Base-by-base conservation (phyloP, 1,140 invertebrate species). In the Coelopa frigida region DNA sequence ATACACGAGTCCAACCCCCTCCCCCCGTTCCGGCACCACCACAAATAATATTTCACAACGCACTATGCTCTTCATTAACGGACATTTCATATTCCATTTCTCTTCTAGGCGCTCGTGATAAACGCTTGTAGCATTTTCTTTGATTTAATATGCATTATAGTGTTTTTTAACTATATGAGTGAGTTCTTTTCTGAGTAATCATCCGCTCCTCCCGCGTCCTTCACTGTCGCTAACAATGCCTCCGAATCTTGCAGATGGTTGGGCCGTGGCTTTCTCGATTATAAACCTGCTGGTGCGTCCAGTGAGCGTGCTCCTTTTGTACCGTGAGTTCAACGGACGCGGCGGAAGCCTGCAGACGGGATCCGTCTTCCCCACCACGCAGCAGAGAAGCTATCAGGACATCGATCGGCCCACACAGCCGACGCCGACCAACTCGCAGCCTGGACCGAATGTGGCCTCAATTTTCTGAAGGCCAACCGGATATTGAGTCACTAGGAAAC, bases 381-480 rank as follows among this genome's bases (percentile, higher is more conserved):
- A 64, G 47, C 66, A 66, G 53, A 48, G 66, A 5, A 68, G 59
- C 51, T 69, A 69, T 38, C 62, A 69, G 55, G 66, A 69, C 40
- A 69, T 69, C 15, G 66, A 69, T 47, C 46, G 65, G 15, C 65
- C 62, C 23, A 61, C 61, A 22, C 62, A 66, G 43, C 61, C 60
- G 14, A 62, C 60, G 38, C 62, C 65, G 10, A 63, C 56, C 18
- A 66, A 62, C 23, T 50, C 60, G 18, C 54, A 63, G 44, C 59
- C 60, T 21, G 62, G 57, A 8, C 66, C 62, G 4, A 64, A 62
- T 61, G 63, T 64, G 48, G 62, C 62, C 2, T 60, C 59, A 52
- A 66, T 68, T 51, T 68, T 68, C 46, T 68, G 64, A 49, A 29
- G 11, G 22, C 26, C 14, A 27, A 42, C 20, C 27, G 18, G 10